Percentiles rank a stretch among this genome's conserved stretches.
phyloP scores from a whole-genome alignment of 2,888 invertebrate species.

The Marronus borbonicus region DNA sequence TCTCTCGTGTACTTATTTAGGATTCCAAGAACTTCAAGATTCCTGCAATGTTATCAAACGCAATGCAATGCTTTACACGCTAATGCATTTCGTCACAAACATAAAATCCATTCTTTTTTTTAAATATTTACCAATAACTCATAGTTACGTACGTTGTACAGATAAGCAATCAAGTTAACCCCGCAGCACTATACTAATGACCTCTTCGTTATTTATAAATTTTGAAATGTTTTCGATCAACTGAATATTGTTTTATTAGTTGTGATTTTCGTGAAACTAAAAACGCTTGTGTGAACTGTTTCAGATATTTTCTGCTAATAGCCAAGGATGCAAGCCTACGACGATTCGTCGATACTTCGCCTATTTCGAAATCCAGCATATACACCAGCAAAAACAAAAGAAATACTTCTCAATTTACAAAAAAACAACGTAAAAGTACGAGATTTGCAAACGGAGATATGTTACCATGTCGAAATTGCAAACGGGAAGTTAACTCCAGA shows the following conservation, averaged over 20 bases:
- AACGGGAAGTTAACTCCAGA: conserved; percentile 73
- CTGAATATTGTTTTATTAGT: neutral
- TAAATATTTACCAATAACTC: conserved; percentile 10
- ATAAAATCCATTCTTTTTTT: conserved; percentile 4
- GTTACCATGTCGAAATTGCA: conserved; percentile 84
- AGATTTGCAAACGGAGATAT: conserved; percentile 80
- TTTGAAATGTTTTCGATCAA: conserved; percentile 27
- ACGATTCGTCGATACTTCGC: conserved; percentile 71
- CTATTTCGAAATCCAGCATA: conserved; percentile 78
- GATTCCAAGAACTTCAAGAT: no score
- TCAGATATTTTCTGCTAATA: neutral
- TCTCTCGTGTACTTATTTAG: no score
- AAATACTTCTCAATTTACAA: conserved; percentile 74
- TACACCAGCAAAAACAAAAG: conserved; percentile 75
- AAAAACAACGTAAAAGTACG: conserved; percentile 70
- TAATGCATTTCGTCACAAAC: neutral
- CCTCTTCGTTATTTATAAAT: conserved; percentile 35
- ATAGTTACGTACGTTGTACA: neutral
- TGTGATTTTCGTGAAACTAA: conserved; percentile 15
- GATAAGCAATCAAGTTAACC: conserved; percentile 44
- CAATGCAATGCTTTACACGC: neutral
- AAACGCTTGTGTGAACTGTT: neutral
- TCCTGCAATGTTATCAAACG: no score
- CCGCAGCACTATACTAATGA: conserved; percentile 41
- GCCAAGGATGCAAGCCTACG: conserved; percentile 17